These are phyloP conservation scores for Drosophila rellima DNA, from an alignment of 2,888 invertebrate genomes.

Conservation along the genomic window DNA sequence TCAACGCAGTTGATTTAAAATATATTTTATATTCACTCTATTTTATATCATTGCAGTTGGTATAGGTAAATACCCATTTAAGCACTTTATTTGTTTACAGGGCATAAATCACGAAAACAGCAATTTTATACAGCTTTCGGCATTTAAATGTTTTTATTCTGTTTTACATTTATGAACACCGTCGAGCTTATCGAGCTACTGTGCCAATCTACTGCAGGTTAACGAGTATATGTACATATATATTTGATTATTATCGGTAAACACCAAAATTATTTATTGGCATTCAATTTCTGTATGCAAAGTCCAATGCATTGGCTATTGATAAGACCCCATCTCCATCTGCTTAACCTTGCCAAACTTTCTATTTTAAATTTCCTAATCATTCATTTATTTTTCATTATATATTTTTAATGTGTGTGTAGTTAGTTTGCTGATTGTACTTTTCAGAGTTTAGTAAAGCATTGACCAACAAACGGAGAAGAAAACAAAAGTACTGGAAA, in stretches of 20 bases:
- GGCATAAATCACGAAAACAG: conserved; percentile 12
- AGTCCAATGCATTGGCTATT: conserved; percentile 33
- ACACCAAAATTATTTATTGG: conserved; percentile 29
- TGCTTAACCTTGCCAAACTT: background rate
- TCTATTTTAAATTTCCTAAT: conserved; percentile 28
- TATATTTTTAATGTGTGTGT: background rate
- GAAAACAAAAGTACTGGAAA: background rate
- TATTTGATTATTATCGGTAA: conserved; percentile 27
- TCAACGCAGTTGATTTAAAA: background rate
- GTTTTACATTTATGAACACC: conserved; percentile 17
- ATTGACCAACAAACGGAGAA: conserved; percentile 1
- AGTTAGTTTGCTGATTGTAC: background rate
- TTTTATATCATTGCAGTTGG: background rate
- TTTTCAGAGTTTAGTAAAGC: background rate
- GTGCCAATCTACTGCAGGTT: conserved; percentile 18
- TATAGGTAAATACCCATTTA: background rate
- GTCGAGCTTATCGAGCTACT: conserved; percentile 4
- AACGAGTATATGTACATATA: background rate
- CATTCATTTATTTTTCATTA: background rate
- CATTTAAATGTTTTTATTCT: conserved; percentile 10
- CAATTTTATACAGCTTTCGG: conserved; percentile 9
- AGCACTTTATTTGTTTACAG: background rate
- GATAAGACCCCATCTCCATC: conserved; percentile 28
- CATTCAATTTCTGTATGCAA: conserved; percentile 17
- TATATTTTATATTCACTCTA: background rate